Evolutionary conservation across 2,888 invertebrate species (phyloP).

Genomic region (Drosophila vallismaia): DNA sequence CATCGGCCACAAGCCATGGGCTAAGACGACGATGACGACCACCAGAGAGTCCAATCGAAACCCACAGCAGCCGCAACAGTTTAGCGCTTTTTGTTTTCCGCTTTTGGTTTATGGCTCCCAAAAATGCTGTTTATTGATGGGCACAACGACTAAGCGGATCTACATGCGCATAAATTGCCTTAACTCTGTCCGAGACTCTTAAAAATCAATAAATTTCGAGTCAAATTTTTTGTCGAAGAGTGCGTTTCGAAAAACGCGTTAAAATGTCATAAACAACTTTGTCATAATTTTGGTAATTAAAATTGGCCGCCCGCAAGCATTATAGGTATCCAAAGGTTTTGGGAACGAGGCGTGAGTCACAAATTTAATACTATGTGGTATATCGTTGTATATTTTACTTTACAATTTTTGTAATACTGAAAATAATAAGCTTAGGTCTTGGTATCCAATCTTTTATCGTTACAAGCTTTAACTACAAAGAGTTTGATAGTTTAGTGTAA

Average conservation of each 20-base stretch:
- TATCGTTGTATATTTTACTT: no score
- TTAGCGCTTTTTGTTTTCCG: slow-evolving; percentile 63
- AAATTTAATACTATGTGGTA: no score
- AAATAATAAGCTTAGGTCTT: not conserved
- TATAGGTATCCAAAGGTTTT: not conserved
- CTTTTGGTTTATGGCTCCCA: slow-evolving; percentile 52
- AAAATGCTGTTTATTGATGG: slow-evolving; percentile 71
- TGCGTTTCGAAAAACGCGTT: slow-evolving; percentile 60
- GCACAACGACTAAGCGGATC: slow-evolving; percentile 74
- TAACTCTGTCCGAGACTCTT: slow-evolving; percentile 59
- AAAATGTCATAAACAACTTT: slow-evolving; percentile 78
- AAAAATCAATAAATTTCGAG: slow-evolving; percentile 77
- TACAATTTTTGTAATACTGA: not conserved
- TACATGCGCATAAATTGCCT: slow-evolving; percentile 56
- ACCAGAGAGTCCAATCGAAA: slow-evolving; percentile 34
- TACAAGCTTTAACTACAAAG: not conserved
- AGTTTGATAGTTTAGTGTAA: not conserved
- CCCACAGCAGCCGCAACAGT: slow-evolving; percentile 64
- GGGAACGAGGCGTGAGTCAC: slow-evolving; percentile 9
- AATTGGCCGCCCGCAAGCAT: slow-evolving; percentile 69
- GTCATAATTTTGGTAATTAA: slow-evolving; percentile 81
- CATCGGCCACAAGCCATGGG: slow-evolving; percentile 19
- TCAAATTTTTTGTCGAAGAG: slow-evolving; percentile 54
- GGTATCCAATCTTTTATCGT: not conserved
- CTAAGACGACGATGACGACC: not conserved